phyloP scores from a whole-genome alignment of 2,113 vertebrate species.

The Poicephalus gulielmi region DNA sequence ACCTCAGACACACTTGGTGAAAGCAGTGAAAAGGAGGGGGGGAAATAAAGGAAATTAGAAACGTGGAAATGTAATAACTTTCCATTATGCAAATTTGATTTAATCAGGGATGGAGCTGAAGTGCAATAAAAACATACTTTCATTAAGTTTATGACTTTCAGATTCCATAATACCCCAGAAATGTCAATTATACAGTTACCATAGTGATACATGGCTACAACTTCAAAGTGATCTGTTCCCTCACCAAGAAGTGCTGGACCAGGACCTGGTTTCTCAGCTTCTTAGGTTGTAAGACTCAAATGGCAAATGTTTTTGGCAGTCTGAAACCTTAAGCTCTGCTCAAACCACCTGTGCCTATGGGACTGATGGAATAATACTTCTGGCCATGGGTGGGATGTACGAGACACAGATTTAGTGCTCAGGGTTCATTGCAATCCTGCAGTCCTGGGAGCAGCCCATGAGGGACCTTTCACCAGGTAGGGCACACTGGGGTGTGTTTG shows the following conservation, averaged over 20 bases:
- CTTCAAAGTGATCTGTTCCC: slow-evolving; percentile 15
- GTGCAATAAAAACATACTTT: slow-evolving; percentile 79
- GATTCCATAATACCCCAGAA: slow-evolving; percentile 53
- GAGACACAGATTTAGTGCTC: neutral
- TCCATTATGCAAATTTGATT: slow-evolving; percentile 82
- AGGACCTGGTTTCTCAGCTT: neutral
- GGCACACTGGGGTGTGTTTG: neutral
- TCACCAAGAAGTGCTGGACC: neutral
- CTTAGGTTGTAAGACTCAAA: neutral
- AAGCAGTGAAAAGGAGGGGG: neutral
- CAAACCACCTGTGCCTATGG: neutral
- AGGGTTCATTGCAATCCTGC: rapidly evolving
- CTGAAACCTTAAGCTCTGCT: neutral
- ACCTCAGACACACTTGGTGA: slow-evolving; percentile 24
- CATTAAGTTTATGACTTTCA: slow-evolving; percentile 82
- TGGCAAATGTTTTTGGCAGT: neutral
- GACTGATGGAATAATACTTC: neutral
- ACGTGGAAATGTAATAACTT: slow-evolving; percentile 81
- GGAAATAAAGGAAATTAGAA: slow-evolving; percentile 67
- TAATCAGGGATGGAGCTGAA: slow-evolving; percentile 79
- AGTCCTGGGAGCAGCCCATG: neutral
- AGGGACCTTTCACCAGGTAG: neutral
- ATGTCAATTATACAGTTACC: slow-evolving; percentile 72
- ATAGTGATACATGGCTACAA: slow-evolving; percentile 68
- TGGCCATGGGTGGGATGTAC: rapidly evolving